Evolutionary conservation across 2,888 invertebrate species (phyloP), one percentile per base, ranked within the genome.

Genomic region (Ametastegia equiseti): DNA sequence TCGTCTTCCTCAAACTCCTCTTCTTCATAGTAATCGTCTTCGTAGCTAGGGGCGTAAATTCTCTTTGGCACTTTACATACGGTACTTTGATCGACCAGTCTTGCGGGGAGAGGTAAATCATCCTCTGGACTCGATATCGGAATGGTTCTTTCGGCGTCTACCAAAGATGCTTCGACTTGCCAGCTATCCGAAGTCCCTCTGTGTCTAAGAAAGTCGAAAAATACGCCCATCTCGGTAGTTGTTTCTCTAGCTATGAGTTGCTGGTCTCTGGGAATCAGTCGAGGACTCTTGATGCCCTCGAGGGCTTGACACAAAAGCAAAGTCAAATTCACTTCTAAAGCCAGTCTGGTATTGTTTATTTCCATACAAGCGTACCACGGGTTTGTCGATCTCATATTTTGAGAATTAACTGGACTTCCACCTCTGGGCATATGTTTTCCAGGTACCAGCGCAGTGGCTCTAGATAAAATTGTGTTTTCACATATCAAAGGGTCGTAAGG

Each of bases 311-410:
- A 91, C 13, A 91, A 83, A 45, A 91, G 87, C 9, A 91, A 84
- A 1, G 90, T 88, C 2, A 92, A 87, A 83, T 92, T 92, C 1
- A 92, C 88, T 81, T 92, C 92, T 1, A 92, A 84, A 0, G 91
- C 91, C 0, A 92, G 83, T 57, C 91, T 86, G 3, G 91, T 89
- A 36, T 91, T 92, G 45, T 90, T 89, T 45, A 90, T 88, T 42
- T 92, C 90, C 92, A 92, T 92, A 9, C 91, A 90, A 36, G 90
- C 89, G 80, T 91, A 92, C 92, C 92, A 92, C 0, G 92, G 91
- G 82, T 85, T 85, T 0, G 83, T 81, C 39, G 81, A 80, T 45
- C 85, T 57, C 0, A 82, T 84, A 69, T 81, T 89, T 19, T 81
- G 81, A 63, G 65, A 65, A 79, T 65, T 79, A 6, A 73, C 63